Percentiles rank a stretch among this genome's conserved stretches.
Conservation (phyloP, 2,113 vertebrate genomes). For the Turnix velox region DNA sequence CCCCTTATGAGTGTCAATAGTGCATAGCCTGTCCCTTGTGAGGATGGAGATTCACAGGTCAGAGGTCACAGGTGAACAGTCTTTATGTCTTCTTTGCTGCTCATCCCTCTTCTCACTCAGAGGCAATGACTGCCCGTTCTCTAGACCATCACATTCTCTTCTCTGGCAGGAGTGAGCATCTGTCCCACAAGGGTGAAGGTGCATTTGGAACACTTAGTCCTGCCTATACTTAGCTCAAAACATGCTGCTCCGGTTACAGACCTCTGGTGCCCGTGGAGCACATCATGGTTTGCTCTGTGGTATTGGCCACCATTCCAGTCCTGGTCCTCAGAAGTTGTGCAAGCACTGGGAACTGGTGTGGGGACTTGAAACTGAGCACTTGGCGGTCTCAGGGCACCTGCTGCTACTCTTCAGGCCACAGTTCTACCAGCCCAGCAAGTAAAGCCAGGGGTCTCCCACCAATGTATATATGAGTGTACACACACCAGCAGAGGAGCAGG, state of each 20-base stretch:
- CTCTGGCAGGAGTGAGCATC: fast-evolving
- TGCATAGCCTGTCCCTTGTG: not conserved
- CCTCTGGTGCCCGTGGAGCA: fast-evolving
- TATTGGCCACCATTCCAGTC: fast-evolving
- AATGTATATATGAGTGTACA: fast-evolving
- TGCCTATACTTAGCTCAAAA: not conserved
- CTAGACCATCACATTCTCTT: fast-evolving
- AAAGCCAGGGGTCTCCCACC: not conserved
- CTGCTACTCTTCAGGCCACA: fast-evolving
- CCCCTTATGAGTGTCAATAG: fast-evolving
- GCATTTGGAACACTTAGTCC: fast-evolving
- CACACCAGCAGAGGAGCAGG: not conserved
- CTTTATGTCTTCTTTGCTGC: not conserved
- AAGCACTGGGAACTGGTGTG: not conserved
- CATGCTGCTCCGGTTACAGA: fast-evolving
- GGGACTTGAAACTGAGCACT: not conserved
- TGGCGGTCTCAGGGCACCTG: not conserved
- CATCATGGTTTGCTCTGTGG: not conserved
- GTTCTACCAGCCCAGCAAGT: fast-evolving
- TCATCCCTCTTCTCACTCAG: fast-evolving
- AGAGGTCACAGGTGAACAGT: fast-evolving
- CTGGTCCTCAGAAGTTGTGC: not conserved
- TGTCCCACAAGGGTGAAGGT: fast-evolving
- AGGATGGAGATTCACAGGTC: not conserved
- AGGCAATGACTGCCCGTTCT: not conserved